Evolutionary conservation across 2,888 invertebrate species (phyloP).

Genomic region (Sepioteuthis lessoniana): DNA sequence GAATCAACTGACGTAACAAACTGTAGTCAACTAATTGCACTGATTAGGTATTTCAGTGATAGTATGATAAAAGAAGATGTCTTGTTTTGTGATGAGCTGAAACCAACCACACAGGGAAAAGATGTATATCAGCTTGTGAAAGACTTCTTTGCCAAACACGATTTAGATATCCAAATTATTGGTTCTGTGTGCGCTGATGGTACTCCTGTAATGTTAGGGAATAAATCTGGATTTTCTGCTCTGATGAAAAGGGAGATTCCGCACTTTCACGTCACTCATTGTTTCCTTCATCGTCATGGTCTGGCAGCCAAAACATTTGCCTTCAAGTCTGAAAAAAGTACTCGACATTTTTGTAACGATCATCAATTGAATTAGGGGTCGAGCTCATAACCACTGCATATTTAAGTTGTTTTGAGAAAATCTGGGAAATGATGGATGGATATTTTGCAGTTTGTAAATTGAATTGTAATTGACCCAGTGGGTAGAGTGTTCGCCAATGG

Average conservation of each 20-base stretch:
- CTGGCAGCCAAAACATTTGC: slow-evolving; percentile 15
- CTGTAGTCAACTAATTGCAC: neutral
- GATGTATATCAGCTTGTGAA: neutral
- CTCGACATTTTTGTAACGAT: neutral
- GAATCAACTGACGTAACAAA: neutral
- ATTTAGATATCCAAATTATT: slow-evolving; percentile 19
- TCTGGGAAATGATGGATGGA: neutral
- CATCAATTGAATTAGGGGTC: neutral
- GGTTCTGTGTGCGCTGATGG: slow-evolving; percentile 25
- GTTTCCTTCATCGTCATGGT: slow-evolving; percentile 1
- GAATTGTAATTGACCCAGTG: too few relatives aligned
- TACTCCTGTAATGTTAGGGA: neutral
- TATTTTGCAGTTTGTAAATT: too few relatives aligned
- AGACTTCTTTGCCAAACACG: slow-evolving; percentile 40
- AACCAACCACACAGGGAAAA: neutral
- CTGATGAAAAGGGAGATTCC: slow-evolving; percentile 14
- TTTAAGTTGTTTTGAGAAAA: neutral
- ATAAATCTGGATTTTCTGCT: slow-evolving; percentile 41
- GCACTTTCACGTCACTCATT: neutral
- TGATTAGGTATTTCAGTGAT: neutral
- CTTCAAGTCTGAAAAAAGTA: slow-evolving; percentile 17
- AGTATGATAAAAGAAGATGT: neutral
- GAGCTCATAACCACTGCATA: neutral
- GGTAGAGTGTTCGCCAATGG: too few relatives aligned
- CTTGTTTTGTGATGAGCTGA: slow-evolving; percentile 40